These are phyloP conservation scores for Lasioglossum malachurum DNA, from an alignment of 2,888 invertebrate species.

Conservation along the genomic window DNA sequence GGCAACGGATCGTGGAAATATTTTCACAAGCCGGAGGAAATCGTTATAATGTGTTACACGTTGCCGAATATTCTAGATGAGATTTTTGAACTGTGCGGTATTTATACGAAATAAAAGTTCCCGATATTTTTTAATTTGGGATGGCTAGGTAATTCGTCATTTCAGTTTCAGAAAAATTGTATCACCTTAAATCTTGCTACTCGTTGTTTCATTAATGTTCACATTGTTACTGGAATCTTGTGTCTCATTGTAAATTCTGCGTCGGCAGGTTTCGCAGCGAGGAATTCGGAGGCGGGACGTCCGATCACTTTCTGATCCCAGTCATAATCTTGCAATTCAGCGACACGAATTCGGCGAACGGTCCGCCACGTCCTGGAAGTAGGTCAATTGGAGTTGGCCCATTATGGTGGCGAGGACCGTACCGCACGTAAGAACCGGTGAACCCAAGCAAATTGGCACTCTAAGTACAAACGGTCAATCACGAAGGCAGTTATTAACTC, in stretches of 20 bases:
- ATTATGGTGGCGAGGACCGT: constrained; percentile 16
- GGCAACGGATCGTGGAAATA: neutral
- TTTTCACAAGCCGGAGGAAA: neutral
- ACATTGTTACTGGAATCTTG: no score
- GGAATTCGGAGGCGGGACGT: neutral
- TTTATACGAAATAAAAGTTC: no score
- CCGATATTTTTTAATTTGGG: no score
- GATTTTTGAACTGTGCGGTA: no score
- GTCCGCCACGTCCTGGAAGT: constrained; percentile 2
- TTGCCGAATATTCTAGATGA: neutral
- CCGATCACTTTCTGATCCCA: constrained; percentile 26
- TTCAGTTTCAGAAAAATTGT: no score
- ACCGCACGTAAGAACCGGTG: constrained; percentile 34
- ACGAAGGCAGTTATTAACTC: constrained; percentile 51
- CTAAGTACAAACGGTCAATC: constrained; percentile 51
- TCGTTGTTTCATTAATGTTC: no score
- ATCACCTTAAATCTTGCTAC: no score
- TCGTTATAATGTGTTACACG: neutral
- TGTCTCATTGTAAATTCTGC: no score
- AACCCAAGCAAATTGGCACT: constrained; percentile 49
- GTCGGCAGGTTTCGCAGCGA: neutral
- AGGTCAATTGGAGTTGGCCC: constrained; percentile 36
- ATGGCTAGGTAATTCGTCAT: no score
- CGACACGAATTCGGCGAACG: constrained; percentile 13
- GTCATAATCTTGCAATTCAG: constrained; percentile 17